A percentile compares a stretch with the other conserved stretches of the same genome.
phyloP scores from a whole-genome alignment of 1,140 invertebrate species.

The Heliconius melpomene region DNA sequence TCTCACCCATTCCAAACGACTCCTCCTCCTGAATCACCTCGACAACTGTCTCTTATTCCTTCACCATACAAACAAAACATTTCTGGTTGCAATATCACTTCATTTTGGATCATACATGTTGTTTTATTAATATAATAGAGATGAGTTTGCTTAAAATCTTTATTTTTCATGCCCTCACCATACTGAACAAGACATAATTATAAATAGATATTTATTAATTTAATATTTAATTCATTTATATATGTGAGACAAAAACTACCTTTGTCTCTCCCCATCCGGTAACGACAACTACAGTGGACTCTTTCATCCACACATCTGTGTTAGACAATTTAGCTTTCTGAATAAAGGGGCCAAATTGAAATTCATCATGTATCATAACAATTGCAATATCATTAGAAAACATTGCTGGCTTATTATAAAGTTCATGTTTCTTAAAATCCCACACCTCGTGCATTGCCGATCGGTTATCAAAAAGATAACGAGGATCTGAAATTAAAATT shows the following conservation, averaged over 20 bases:
- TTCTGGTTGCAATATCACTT: slow-evolving; percentile 44
- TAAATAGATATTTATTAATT: not conserved
- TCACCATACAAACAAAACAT: slow-evolving; percentile 60
- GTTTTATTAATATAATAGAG: slow-evolving; percentile 41
- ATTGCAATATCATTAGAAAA: slow-evolving; percentile 56
- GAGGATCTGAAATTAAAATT: slow-evolving; percentile 44
- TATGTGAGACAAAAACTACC: slow-evolving; percentile 26
- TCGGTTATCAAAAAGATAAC: slow-evolving; percentile 41
- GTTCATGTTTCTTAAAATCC: slow-evolving; percentile 48
- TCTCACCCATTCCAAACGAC: slow-evolving; percentile 52
- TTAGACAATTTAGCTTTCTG: slow-evolving; percentile 44
- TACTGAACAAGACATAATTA: slow-evolving; percentile 45
- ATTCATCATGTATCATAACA: slow-evolving; percentile 47
- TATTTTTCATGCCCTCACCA: slow-evolving; percentile 37
- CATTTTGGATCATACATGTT: slow-evolving; percentile 45
- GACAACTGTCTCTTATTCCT: slow-evolving; percentile 54
- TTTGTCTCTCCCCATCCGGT: slow-evolving; percentile 53
- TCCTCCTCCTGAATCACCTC: slow-evolving; percentile 60
- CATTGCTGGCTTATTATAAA: slow-evolving; percentile 37
- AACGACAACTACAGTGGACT: slow-evolving; percentile 45
- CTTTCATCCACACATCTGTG: slow-evolving; percentile 44
- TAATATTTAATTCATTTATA: too few relatives aligned
- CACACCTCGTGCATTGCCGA: slow-evolving; percentile 46
- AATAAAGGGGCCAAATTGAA: slow-evolving; percentile 42
- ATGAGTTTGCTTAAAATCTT: slow-evolving; percentile 39